Base-by-base conservation (phyloP, 2,888 invertebrate species). In the Spialia ferax region DNA sequence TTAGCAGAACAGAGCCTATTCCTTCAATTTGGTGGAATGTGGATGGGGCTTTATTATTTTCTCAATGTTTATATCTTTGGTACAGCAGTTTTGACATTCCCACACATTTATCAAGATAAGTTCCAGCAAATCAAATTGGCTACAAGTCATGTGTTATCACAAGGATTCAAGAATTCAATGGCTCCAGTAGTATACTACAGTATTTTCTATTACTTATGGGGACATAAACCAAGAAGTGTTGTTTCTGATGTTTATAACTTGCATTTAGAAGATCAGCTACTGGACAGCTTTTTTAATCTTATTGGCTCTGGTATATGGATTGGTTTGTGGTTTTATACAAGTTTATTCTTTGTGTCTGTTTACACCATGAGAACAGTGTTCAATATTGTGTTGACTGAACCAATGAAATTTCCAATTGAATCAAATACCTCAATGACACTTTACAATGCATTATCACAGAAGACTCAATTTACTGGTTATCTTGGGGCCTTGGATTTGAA, bases 401-500 rank as follows among this genome's bases (percentile, higher is more conserved):
- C 95, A 72, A 91, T 96, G 79, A 88, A 94, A 50, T 97, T 97
- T 82, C 94, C 95, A 1, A 94, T 97, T 72, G 94, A 94, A 71
- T 89, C 93, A 55, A 86, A 90, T 4, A 83, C 77, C 54, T 83
- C 80, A 60, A 77, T 96, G 0, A 95, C 95, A 0, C 84, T 97
- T 18, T 90, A 94, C 45, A 95, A 95, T 72, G 96, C 95, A 22
- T 82, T 97, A 20, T 89, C 93, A 2, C 94, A 95, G 67, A 94
- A 95, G 65, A 91, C 95, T 59, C 96, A 96, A 8, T 95, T 97
- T 61, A 94, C 96, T 71, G 96, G 96, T 82, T 96, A 97, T 79
- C 89, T 98, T 64, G 97, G 96, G 6, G 97, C 96, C 70, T 93
- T 96, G 70, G 97, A 97, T 83, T 92, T 98, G 20, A 95, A 94